Conservation (phyloP, 2,113 vertebrate species). For the Myrmecophaga tridactyla region DNA sequence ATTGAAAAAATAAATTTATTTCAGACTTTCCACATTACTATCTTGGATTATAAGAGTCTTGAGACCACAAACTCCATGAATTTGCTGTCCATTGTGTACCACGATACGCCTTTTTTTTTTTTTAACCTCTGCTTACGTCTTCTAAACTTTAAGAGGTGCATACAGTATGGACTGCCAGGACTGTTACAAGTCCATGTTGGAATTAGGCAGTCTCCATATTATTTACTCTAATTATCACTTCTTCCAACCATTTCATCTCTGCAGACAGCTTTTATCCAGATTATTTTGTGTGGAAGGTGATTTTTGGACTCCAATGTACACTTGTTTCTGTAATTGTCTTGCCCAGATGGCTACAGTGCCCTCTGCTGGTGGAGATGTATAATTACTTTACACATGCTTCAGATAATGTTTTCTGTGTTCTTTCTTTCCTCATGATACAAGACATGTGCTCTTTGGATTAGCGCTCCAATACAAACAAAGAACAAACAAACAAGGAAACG, state of each 20-base stretch:
- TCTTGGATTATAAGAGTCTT: background rate
- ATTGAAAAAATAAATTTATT: conserved; percentile 5
- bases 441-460: background rate
- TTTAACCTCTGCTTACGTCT: background rate
- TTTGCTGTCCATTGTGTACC: background rate
- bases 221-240: background rate
- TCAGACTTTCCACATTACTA: background rate
- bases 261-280: background rate
- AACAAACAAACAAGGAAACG: background rate
- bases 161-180: rapidly evolving
- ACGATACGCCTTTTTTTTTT: too few relatives aligned
- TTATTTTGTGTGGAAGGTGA: background rate
- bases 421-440: background rate
- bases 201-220: background rate
- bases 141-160: background rate
- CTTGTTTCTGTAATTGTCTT: background rate
- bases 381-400: background rate
- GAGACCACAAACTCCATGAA: background rate
- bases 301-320: background rate
- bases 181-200: background rate
- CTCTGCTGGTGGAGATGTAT: background rate
- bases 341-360: background rate
- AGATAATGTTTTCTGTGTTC: background rate
- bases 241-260: background rate
- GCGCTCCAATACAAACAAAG: background rate